Evolutionary conservation across 30 jellyfish, hydroid and myxozoan species (phyloP), one percentile per base, ranked within the genome.

Genomic region (Hydra vulgaris): DNA sequence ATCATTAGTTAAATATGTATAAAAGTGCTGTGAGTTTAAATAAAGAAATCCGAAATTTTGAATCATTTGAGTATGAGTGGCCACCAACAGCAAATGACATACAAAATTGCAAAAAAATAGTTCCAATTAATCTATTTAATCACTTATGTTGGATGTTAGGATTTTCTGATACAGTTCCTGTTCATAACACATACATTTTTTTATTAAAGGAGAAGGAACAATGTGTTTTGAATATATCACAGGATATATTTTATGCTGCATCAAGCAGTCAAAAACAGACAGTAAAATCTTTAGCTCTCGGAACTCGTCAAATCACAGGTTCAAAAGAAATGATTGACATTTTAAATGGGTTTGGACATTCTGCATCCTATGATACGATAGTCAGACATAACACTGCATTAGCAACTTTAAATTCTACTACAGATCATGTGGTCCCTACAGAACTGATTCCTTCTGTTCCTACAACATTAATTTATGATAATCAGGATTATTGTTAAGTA

Each of bases 291-390:
- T 25, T 79, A 5, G 86, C 94, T 15, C 70, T 85, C 1, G 89
- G 84, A 26, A 17, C 72, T 53, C 79, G 94, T 78, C 89, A 84
- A 72, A 80, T 84, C 27, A 76, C 92, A 23, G 92, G 92, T 18
- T 84, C 88, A 26, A 73, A 78, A 15, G 26, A 26, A 20, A 81
- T 70, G 23, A 73, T 85, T 18, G 83, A 79, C 54, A 19, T 85
- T 53, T 23, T 85, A 24, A 78, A 78, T 40, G 66, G 72, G 18
- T 85, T 85, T 18, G 90, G 94, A 54, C 94, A 85, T 78, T 85
- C 88, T 23, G 76, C 81, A 24, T 85, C 94, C 8, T 81, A 79
- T 68, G 69, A 54, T n/a, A 75, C 66, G 71, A 74, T 67, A 27
- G 55, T 85, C 12, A 16, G 90, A 19, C 76, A 77, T 53, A 89